Percentiles rank a stretch among this genome's conserved stretches.
Conservation (phyloP, 2,113 vertebrate species). For the Anhinga anhinga region DNA sequence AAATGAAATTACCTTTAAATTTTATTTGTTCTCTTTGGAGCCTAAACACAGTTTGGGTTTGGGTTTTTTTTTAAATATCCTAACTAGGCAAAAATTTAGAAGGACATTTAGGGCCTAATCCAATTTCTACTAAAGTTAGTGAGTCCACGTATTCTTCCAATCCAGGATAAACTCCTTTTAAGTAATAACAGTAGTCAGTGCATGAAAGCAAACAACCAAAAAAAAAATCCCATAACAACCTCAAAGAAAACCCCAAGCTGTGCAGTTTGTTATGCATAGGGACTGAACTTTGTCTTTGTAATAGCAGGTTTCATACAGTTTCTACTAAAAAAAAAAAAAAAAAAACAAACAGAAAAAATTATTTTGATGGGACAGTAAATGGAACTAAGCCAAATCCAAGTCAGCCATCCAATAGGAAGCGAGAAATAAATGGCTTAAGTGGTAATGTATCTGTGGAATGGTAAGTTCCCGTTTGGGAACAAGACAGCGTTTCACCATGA, state of each 20-base stretch:
- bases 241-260: neutral
- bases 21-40: constrained; percentile 37
- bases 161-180: neutral
- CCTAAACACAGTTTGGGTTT: neutral
- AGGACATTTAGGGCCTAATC: neutral
- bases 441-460: neutral
- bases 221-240: neutral
- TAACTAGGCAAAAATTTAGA: neutral
- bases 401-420: neutral
- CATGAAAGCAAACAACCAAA: neutral
- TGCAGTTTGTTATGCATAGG: neutral
- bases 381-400: neutral
- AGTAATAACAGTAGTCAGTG: neutral
- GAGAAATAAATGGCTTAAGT: neutral
- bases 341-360: neutral
- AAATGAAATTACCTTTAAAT: constrained; percentile 36
- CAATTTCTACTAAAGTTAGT: neutral
- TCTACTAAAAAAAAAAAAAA: neutral
- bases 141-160: neutral
- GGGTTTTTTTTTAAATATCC: neutral
- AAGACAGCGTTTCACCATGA: neutral
- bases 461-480: neutral
- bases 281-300: neutral
- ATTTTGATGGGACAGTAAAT: neutral
- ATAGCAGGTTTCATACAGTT: neutral